Evolutionary conservation across 2,797 vertebrate genomes (phyloP), one percentile per base, ranked within the genome.

Genomic region (Diplodus sargus): DNA sequence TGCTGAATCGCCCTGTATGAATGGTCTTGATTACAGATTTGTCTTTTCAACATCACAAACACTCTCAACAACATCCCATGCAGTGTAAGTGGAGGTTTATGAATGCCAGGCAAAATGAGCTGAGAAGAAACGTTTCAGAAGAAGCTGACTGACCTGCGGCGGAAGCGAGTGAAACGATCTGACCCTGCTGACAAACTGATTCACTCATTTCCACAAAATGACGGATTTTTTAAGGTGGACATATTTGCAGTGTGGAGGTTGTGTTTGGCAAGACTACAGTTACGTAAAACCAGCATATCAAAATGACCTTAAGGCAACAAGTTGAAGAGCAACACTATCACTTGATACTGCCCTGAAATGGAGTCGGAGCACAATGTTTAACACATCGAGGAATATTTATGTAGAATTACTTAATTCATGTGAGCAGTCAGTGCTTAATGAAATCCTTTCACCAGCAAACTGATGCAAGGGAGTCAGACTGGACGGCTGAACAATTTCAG

Each of bases 161-260:
- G 49, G 47, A 65, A 74, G 57, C 11, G 30, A 30, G 14, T 45
- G 15, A 52, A 74, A 64, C 39, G 3, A n/a, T 72, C n/a, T 61
- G 53, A 62, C 57, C 25, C 3, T 57, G 45, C 47, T 73, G 59
- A 70, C 49, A 54, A 42, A 58, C 2, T 65, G 71, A 70, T 25
- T 57, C 25, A 48, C 30, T 70, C 45, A 61, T 34, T 67, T 59
- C 2, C 12, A 34, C 4, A 30, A 45, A 22, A 56, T 20, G 2
- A 14, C 17, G 18, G 16, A 56, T 23, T 64, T 70, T 53, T 74
- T 49, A 56, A 9, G 58, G 8, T 2, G 62, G 61, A 57, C 18
- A 18, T 22, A 74, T 70, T 77, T 64, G 18, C 45, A 61, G 49
- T 58, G 65, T 53, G 60, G 74, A 64, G 43, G 74, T 23, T 81